A percentile compares a stretch with the other conserved stretches of the same genome.
These are phyloP conservation scores for Argyresthia albistria DNA, from an alignment of 2,888 invertebrate species.

Conservation along the genomic window DNA sequence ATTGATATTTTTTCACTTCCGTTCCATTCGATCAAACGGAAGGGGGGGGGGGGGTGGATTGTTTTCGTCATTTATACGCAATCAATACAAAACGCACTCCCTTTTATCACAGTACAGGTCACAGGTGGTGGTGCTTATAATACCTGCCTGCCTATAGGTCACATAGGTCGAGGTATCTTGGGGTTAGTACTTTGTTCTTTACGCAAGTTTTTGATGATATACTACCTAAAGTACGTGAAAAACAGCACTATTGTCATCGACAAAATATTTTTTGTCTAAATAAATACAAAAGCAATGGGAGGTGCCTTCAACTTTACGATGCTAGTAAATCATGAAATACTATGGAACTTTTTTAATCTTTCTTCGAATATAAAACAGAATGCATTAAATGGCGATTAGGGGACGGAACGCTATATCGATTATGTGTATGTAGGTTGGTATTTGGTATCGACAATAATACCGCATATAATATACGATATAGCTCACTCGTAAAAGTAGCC, in stretches of 20 bases:
- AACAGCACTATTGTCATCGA: not conserved
- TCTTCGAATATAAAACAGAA: constrained; percentile 27
- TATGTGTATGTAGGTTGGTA: constrained; percentile 17
- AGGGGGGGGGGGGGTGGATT: constrained; percentile 54
- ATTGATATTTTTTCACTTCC: constrained; percentile 56
- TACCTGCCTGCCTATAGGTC: not conserved
- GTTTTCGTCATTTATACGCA: constrained; percentile 32
- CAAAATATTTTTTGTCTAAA: no score
- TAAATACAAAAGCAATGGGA: not conserved
- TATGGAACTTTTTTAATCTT: constrained; percentile 21
- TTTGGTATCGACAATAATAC: no score
- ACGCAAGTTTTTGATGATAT: not conserved
- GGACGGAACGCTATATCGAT: constrained; percentile 34
- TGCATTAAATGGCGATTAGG: constrained; percentile 34
- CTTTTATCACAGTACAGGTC: constrained; percentile 24
- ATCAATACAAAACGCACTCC: constrained; percentile 42
- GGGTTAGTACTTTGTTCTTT: not conserved
- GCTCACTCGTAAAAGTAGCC: constrained; percentile 22
- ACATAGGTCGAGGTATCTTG: not conserved
- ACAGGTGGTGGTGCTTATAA: not conserved
- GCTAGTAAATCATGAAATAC: constrained; percentile 32
- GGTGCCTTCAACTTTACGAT: constrained; percentile 5
- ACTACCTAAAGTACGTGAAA: not conserved
- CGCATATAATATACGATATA: no score
- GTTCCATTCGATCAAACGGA: constrained; percentile 41